Percentiles rank a stretch among this genome's conserved stretches.
phyloP scores from a whole-genome alignment of 2,113 vertebrate genomes.

The Neogobius melanostomus region DNA sequence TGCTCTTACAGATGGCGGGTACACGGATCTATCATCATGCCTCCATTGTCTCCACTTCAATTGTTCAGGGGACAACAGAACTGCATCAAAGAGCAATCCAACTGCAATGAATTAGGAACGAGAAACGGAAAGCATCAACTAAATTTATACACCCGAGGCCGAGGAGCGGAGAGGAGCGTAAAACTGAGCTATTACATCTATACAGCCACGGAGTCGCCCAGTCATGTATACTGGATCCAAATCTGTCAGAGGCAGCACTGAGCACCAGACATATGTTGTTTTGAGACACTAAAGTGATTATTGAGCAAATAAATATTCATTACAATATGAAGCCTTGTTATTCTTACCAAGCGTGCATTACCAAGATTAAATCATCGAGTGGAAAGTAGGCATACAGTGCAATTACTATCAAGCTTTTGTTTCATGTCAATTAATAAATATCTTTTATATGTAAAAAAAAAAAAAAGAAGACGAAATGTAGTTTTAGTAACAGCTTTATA shows the following conservation, averaged over 20 bases:
- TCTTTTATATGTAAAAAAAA: not conserved
- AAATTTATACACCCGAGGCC: conserved; percentile 85
- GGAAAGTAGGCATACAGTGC: not conserved
- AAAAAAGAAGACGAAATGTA: no score
- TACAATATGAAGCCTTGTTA: conserved; percentile 24
- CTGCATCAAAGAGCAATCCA: conserved; percentile 87
- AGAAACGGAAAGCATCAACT: conserved; percentile 79
- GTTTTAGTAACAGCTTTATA: no score
- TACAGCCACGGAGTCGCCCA: conserved; percentile 72
- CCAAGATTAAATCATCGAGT: not conserved
- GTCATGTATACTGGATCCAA: conserved; percentile 78
- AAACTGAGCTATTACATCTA: conserved; percentile 72
- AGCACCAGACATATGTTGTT: conserved; percentile 80
- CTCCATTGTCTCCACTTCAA: conserved; percentile 99
- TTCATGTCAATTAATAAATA: not conserved
- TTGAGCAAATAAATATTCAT: conserved; percentile 48
- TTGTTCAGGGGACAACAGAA: conserved; percentile 87
- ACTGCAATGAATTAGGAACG: conserved; percentile 85
- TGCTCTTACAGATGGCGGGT: conserved; percentile 99
- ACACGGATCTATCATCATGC: conserved; percentile 99
- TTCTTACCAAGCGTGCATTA: conserved; percentile 1
- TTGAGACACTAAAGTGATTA: conserved; percentile 54
- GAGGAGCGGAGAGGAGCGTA: conserved; percentile 70
- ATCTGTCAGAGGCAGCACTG: conserved; percentile 79
- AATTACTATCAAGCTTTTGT: conserved; percentile 3